Evolutionary conservation across 1,140 invertebrate genomes (phyloP), one percentile per base, ranked within the genome.

Genomic region (Lysiphlebus fabarum): DNA sequence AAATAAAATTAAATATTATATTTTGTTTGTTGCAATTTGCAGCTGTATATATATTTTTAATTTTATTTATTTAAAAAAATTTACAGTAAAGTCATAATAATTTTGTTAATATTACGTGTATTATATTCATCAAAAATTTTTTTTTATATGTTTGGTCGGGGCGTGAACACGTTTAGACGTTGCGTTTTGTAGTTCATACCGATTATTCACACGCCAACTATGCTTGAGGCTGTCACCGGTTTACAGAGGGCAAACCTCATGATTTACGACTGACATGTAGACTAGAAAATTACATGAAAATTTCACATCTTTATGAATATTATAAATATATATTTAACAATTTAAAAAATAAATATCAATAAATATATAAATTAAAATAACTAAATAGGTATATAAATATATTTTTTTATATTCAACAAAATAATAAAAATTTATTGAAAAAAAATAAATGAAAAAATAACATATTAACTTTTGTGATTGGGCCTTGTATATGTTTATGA

Each of bases 121-220:
- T 40, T 8, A 8, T 40, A 40, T 40, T 40, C 38, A 10, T 40
- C 38, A 6, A 40, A 6, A 6, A 9, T 40, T 40, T 34, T 51
- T 26, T 37, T 51, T 8, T 9, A 33, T 48, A n/a, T 38, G 36
- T 51, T 33, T 11, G 49, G 49, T 8, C 11, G 34, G 38, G 42
- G 41, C 59, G 51, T 56, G 12, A 53, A 53, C 53, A 51, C 17
- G 38, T 53, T 56, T 49, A 59, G 58, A 63, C 62, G 54, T 62
- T 53, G 58, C 48, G 44, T 57, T 59, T 63, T 59, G 54, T 59
- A 59, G 57, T 59, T 55, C 41, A 59, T 45, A 47, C 42, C 56
- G 56, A 62, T 62, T 58, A 62, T 62, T 62, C 61, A 62, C 61
- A 63, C 53, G 58, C 53, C 53, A 59, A 56, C 62, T 49, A 47